phyloP scores from a whole-genome alignment of 2,888 invertebrate genomes.

The Chirona hameri region DNA sequence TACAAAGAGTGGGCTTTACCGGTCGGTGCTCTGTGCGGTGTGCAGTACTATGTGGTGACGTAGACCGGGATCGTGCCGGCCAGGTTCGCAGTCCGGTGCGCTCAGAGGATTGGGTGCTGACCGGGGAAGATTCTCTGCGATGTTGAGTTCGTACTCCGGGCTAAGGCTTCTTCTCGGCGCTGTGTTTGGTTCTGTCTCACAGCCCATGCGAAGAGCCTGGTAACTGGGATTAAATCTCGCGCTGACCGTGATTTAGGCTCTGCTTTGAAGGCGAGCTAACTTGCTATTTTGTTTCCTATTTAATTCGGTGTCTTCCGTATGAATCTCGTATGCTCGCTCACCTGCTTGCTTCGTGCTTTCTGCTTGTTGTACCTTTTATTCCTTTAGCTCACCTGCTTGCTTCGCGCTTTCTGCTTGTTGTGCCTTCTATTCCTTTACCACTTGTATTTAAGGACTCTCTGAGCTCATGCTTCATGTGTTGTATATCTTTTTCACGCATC shows the following conservation, averaged over 20 bases:
- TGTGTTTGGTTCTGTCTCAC: not conserved
- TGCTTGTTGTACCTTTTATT: not conserved
- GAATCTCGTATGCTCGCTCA: not conserved
- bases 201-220: too few species aligned
- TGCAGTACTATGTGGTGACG: not conserved
- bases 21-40: not conserved
- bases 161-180: not conserved
- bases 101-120: too few species aligned
- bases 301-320: not conserved
- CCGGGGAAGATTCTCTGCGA: too few species aligned
- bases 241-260: too few species aligned
- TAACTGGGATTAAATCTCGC: too few species aligned
- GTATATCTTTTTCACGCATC: not conserved
- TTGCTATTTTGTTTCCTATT: not conserved
- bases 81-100: too few species aligned
- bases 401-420: not conserved
- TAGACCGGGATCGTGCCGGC: too few species aligned
- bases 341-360: not conserved
- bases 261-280: not conserved
- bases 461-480: not conserved
- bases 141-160: too few species aligned
- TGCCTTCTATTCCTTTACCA: not conserved
- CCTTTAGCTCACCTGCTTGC: not conserved
- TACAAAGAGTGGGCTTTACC: constrained; percentile 22
- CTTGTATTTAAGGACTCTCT: not conserved